phyloP scores from a whole-genome alignment of 2,888 invertebrate species.

The Plagodis pulveraria region DNA sequence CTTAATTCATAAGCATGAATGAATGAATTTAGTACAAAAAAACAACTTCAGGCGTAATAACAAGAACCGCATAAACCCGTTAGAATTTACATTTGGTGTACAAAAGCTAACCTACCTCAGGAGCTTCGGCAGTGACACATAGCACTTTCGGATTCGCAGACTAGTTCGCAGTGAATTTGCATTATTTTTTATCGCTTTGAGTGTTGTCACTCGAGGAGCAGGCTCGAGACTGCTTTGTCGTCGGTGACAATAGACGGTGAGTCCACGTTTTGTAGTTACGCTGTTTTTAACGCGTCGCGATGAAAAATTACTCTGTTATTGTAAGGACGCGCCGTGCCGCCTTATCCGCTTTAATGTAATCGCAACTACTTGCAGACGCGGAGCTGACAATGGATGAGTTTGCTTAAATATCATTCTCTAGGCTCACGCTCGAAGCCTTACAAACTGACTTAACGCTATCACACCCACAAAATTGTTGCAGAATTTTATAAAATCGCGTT shows the following conservation, averaged over 20 bases:
- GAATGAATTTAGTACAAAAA: background rate
- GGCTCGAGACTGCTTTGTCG: conserved; percentile 60
- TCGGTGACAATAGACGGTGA: conserved; percentile 64
- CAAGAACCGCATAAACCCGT: background rate
- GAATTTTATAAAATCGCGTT: conserved; percentile 18
- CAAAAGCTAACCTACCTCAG: conserved; percentile 18
- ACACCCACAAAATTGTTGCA: conserved; percentile 17
- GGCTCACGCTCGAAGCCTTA: conserved; percentile 5
- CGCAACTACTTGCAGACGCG: conserved; percentile 2
- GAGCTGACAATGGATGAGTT: conserved; percentile 23
- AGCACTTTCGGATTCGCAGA: conserved; percentile 27
- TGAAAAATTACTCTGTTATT: conserved; percentile 76
- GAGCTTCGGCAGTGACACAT: conserved; percentile 1
- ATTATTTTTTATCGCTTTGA: conserved; percentile 76
- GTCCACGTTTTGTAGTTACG: conserved; percentile 62
- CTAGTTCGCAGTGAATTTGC: conserved; percentile 68
- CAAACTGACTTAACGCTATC: conserved; percentile 19
- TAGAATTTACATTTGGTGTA: background rate
- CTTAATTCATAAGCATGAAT: no score
- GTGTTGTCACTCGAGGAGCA: conserved; percentile 62
- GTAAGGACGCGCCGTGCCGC: conserved; percentile 18
- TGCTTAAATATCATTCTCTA: conserved; percentile 16
- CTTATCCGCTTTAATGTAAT: conserved; percentile 10
- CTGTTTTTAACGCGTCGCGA: conserved; percentile 45
- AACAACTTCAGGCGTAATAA: background rate